Evolutionary conservation across 2,888 invertebrate species (phyloP).

Genomic region (Catocala nupta): DNA sequence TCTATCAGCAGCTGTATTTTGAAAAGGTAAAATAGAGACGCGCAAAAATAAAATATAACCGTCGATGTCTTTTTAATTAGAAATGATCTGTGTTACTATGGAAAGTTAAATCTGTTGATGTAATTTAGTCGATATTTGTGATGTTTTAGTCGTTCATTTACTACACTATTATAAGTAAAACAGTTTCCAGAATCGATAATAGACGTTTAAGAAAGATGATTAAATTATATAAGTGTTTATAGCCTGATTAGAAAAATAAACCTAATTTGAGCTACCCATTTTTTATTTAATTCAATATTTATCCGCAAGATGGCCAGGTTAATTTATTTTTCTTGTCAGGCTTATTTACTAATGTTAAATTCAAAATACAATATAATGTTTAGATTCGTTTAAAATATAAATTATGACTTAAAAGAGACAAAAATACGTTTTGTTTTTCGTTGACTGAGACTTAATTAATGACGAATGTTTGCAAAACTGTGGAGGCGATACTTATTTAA

Average conservation of each 20-base stretch:
- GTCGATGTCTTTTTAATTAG: constrained; percentile 12
- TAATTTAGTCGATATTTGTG: constrained; percentile 13
- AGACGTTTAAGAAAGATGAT: constrained; percentile 3
- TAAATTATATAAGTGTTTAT: constrained; percentile 6
- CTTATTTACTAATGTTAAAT: constrained; percentile 1
- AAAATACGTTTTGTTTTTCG: constrained; percentile 10
- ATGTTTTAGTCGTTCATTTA: constrained; percentile 9
- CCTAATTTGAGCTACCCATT: not conserved
- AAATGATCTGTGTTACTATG: constrained; percentile 14
- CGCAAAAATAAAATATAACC: constrained; percentile 6
- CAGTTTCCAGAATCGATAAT: constrained; percentile 11
- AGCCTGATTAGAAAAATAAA: constrained; percentile 1
- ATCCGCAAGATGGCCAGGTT: too few species aligned
- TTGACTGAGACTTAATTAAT: constrained; percentile 51
- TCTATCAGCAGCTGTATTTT: constrained; percentile 10
- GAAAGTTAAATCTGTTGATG: constrained; percentile 10
- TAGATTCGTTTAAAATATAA: constrained; percentile 2
- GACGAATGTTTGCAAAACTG: constrained; percentile 32
- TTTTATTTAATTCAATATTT: too few species aligned
- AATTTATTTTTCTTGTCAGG: not conserved
- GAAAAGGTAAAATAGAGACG: constrained; percentile 6
- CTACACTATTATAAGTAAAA: constrained; percentile 11
- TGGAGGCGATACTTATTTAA: constrained; percentile 34
- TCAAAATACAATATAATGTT: not conserved
- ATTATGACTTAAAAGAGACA: not conserved